These are phyloP conservation scores for Eristalis pertinax DNA, from an alignment of 2,888 invertebrate genomes.

Conservation along the genomic window DNA sequence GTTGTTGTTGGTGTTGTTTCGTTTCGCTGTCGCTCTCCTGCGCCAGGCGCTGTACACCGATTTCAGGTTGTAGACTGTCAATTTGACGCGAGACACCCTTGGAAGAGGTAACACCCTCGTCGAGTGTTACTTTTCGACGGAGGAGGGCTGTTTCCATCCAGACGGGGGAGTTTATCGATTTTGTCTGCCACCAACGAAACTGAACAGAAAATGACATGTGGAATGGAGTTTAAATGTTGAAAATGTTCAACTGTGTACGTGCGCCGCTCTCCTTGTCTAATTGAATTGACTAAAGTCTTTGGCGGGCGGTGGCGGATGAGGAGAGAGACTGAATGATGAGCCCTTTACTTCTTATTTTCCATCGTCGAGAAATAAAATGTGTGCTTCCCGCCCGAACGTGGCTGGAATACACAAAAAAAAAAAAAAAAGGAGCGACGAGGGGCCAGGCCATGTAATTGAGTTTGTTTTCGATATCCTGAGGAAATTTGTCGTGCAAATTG, in stretches of 20 bases:
- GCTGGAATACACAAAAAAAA: constrained; percentile 46
- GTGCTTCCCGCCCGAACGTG: neutral
- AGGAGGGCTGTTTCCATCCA: neutral
- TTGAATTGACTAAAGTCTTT: constrained; percentile 50
- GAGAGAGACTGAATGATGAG: neutral
- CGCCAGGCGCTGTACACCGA: neutral
- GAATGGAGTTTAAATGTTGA: constrained; percentile 35
- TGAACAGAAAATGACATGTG: neutral
- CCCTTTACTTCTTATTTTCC: neutral
- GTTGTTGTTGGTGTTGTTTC: neutral
- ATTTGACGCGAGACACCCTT: constrained; percentile 18
- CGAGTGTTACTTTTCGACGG: neutral
- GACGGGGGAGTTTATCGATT: constrained; percentile 40
- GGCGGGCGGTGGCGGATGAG: neutral
- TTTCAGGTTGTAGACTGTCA: constrained; percentile 34
- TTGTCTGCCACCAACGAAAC: constrained; percentile 38
- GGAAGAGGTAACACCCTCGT: neutral
- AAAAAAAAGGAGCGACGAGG: neutral
- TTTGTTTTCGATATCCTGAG: constrained; percentile 63
- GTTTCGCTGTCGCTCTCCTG: neutral
- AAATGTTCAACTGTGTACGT: constrained; percentile 21
- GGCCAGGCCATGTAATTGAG: constrained; percentile 52
- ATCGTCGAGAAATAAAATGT: neutral
- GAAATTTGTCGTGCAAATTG: constrained; percentile 40
- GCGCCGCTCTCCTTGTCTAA: constrained; percentile 53